These are phyloP conservation scores for Silurus aristotelis DNA, from an alignment of 2,797 vertebrate species.

Conservation along the genomic window DNA sequence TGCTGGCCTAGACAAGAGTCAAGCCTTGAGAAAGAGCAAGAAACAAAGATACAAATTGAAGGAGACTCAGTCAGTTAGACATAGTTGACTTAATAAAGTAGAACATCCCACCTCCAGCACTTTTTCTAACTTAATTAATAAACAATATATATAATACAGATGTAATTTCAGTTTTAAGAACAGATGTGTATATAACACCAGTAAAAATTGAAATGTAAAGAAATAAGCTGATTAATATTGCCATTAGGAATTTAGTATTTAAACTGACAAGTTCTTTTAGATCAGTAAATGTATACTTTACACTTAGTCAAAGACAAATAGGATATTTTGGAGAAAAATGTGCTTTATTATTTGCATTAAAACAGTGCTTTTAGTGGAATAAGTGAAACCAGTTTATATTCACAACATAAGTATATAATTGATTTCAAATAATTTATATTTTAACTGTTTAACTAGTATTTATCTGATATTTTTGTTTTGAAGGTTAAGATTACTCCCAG, in stretches of 20 bases:
- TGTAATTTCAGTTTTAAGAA: conserved; percentile 33
- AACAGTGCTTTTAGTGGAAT: background rate
- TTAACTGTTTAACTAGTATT: background rate
- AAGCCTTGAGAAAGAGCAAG: conserved; percentile 55
- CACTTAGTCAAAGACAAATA: background rate
- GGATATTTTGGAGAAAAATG: background rate
- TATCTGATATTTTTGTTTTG: background rate
- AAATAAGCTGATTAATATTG: background rate
- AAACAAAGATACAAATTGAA: conserved; percentile 52
- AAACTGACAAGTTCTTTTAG: background rate
- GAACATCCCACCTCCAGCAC: background rate
- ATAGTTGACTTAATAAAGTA: conserved; percentile 29
- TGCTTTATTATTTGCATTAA: background rate
- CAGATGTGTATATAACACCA: conserved; percentile 38
- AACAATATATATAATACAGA: conserved; percentile 41
- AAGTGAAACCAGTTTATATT: background rate
- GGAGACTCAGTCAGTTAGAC: conserved; percentile 59
- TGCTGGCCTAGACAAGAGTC: conserved; percentile 59
- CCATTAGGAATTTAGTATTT: background rate
- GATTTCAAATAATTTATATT: background rate
- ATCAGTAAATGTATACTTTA: background rate
- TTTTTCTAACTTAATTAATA: conserved; percentile 23
- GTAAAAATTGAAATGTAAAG: background rate
- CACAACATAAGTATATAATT: background rate
- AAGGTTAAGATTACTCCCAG: background rate